These are phyloP conservation scores for Sipha maydis DNA, from an alignment of 2,888 invertebrate species.

Conservation along the genomic window DNA sequence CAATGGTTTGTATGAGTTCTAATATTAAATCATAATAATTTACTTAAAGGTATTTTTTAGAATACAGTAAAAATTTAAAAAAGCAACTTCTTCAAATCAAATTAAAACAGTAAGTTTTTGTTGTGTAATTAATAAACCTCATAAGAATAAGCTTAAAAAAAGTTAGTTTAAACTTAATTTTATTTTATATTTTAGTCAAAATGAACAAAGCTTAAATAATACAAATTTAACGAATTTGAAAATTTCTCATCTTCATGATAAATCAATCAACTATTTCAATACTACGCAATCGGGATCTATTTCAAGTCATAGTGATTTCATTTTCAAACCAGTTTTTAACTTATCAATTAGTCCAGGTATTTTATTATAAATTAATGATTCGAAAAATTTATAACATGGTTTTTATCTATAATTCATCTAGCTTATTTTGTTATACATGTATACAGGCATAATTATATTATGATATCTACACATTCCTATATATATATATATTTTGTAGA, in stretches of 20 bases:
- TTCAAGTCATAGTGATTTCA: conserved; percentile 22
- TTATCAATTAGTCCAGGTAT: conserved; percentile 18
- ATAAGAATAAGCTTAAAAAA: background rate
- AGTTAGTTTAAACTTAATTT: background rate
- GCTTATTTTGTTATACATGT: too few relatives aligned
- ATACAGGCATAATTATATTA: too few relatives aligned
- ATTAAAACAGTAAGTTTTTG: conserved; percentile 24
- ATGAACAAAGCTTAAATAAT: background rate
- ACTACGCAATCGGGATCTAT: background rate
- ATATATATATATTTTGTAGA: background rate
- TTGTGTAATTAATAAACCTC: background rate
- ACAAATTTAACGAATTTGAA: background rate
- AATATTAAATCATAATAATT: background rate
- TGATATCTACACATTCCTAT: too few relatives aligned
- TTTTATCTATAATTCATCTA: too few relatives aligned
- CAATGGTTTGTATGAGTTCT: conserved; percentile 15
- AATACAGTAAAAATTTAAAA: conserved; percentile 5
- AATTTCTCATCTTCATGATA: background rate
- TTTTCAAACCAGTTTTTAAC: conserved; percentile 6
- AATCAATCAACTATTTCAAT: background rate
- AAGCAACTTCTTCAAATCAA: background rate
- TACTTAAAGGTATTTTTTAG: conserved; percentile 5
- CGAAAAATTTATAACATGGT: too few relatives aligned
- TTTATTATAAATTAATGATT: background rate
- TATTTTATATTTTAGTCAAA: conserved; percentile 30